Conservation (phyloP, 2,797 vertebrate genomes). For the Aphelocoma californica region DNA sequence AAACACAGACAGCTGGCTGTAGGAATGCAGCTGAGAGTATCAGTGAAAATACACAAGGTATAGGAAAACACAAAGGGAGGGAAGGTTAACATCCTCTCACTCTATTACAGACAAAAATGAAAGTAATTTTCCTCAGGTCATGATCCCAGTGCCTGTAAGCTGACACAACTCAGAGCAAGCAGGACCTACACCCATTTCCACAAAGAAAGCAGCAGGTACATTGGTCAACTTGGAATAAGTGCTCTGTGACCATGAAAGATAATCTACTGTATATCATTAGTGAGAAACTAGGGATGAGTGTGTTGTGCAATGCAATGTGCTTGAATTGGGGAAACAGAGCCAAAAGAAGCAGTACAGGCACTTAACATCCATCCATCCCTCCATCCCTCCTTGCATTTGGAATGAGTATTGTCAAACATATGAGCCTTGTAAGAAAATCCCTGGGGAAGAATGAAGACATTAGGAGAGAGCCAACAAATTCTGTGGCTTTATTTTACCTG, state of each 20-base stretch:
- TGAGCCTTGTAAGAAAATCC: neutral
- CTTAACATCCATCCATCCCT: neutral
- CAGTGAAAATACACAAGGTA: slow-evolving; percentile 26
- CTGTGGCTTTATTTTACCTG: neutral
- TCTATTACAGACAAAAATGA: neutral
- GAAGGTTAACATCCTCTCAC: slow-evolving; percentile 34
- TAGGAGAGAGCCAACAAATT: neutral
- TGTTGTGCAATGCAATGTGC: neutral
- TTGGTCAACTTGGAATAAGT: neutral
- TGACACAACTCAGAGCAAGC: neutral
- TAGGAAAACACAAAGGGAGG: slow-evolving; percentile 4
- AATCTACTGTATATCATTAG: neutral
- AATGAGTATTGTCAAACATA: neutral
- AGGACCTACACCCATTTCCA: slow-evolving; percentile 38
- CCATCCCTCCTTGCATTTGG: neutral
- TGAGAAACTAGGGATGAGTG: neutral
- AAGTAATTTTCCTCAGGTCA: neutral
- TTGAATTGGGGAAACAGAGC: neutral
- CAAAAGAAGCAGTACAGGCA: neutral
- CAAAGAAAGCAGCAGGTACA: neutral
- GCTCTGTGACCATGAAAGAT: neutral
- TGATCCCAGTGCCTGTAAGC: neutral
- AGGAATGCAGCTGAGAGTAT: slow-evolving; percentile 19
- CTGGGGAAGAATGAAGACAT: neutral
- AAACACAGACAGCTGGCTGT: slow-evolving; percentile 23